Percentiles rank a stretch among this genome's conserved stretches.
Evolutionary conservation across 1,140 invertebrate species (phyloP).

Genomic region (Scaptomyza montana): DNA sequence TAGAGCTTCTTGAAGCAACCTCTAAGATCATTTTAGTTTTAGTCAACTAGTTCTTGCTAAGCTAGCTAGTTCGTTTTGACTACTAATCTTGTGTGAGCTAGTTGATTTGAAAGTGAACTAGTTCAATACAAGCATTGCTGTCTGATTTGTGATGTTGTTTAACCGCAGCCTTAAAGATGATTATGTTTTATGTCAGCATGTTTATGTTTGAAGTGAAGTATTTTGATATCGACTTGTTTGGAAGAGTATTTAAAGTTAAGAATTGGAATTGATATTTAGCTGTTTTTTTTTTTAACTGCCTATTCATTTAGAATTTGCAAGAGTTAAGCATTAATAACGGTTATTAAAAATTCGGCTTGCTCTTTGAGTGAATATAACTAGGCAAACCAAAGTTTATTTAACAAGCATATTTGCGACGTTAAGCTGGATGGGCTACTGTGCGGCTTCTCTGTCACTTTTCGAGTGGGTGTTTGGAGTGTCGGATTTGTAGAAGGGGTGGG

Average conservation of each 20-base stretch:
- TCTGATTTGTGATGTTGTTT: too few relatives aligned
- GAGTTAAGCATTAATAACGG: constrained; percentile 40
- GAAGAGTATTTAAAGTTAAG: background rate
- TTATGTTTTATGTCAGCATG: too few relatives aligned
- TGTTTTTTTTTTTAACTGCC: background rate
- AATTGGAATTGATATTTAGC: background rate
- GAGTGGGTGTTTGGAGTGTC: constrained; percentile 33
- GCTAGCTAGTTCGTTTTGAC: too few relatives aligned
- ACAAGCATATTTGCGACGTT: constrained; percentile 42
- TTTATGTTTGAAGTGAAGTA: background rate
- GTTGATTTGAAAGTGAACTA: too few relatives aligned
- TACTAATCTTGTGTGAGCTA: too few relatives aligned
- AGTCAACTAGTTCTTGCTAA: too few relatives aligned
- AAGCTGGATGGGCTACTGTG: constrained; percentile 32
- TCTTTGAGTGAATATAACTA: constrained; percentile 35
- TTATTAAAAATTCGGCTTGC: constrained; percentile 46
- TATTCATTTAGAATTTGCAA: constrained; percentile 28
- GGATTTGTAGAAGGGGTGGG: background rate
- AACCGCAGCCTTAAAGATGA: too few relatives aligned
- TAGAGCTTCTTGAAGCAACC: too few relatives aligned
- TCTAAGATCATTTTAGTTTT: too few relatives aligned
- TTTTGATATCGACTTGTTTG: background rate
- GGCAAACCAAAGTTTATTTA: constrained; percentile 36
- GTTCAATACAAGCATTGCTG: too few relatives aligned
- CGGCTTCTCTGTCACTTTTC: background rate